These are phyloP conservation scores for Notodonta dromedarius DNA, from an alignment of 2,888 invertebrate species.

Conservation along the genomic window DNA sequence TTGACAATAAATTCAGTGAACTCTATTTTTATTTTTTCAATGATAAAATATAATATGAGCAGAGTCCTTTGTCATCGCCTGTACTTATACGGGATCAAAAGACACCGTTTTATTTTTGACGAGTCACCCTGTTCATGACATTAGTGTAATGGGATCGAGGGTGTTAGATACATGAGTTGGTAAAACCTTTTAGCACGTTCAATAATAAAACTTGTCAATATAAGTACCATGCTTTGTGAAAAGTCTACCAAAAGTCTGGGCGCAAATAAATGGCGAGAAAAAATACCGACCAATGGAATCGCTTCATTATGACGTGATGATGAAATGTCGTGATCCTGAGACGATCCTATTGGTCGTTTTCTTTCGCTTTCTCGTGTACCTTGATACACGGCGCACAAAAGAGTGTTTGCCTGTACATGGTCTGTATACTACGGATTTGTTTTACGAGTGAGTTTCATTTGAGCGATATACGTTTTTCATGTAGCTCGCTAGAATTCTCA, in stretches of 20 bases:
- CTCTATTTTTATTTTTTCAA: no score
- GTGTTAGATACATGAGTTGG: conserved; percentile 31
- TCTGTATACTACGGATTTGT: conserved; percentile 39
- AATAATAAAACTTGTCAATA: neutral
- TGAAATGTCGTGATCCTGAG: no score
- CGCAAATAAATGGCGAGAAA: no score
- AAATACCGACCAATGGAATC: no score
- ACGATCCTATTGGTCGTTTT: no score
- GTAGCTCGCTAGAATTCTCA: conserved; percentile 34
- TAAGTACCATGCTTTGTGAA: no score
- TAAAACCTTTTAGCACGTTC: neutral
- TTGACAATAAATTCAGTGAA: no score
- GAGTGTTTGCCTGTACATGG: conserved; percentile 43
- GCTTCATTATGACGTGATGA: no score
- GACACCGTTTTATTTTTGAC: conserved; percentile 40
- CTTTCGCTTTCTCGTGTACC: no score
- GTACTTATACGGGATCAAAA: conserved; percentile 24
- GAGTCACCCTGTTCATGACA: conserved; percentile 52
- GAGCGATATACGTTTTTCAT: conserved; percentile 45
- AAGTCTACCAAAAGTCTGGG: no score
- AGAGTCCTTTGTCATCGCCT: conserved; percentile 5
- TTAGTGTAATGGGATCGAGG: conserved; percentile 52
- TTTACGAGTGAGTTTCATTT: conserved; percentile 43
- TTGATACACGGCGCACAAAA: conserved; percentile 18
- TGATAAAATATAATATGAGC: no score